Evolutionary conservation across 1,140 invertebrate species (phyloP).

Genomic region (Drosophila biarmipes): DNA sequence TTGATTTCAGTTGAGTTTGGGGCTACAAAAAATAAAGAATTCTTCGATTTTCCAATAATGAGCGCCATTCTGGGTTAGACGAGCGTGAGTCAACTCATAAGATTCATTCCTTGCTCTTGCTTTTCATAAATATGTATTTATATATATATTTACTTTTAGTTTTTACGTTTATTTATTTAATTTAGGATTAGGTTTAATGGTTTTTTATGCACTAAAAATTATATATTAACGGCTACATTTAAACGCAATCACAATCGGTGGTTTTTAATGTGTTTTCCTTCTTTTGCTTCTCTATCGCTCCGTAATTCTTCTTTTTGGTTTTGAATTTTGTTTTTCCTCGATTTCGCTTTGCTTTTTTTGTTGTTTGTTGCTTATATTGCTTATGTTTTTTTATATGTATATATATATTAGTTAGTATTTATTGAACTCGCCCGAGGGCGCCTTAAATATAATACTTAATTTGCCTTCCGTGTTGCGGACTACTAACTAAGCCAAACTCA

Average conservation of each 20-base stretch:
- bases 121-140: constrained; percentile 55
- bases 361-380: constrained; percentile 67
- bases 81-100: constrained; percentile 10
- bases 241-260: constrained; percentile 85
- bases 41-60: constrained; percentile 23
- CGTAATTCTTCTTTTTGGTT: constrained; percentile 61
- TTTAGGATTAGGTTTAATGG: constrained; percentile 52
- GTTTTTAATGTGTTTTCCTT: constrained; percentile 74
- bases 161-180: constrained; percentile 41
- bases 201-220: constrained; percentile 77
- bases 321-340: constrained; percentile 62
- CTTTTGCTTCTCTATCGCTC: constrained; percentile 48
- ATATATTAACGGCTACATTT: constrained; percentile 82
- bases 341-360: constrained; percentile 40
- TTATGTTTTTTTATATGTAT: constrained; percentile 66
- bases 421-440: constrained; percentile 55
- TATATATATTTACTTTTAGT: constrained; percentile 27
- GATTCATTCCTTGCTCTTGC: constrained; percentile 25
- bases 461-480: constrained; percentile 57
- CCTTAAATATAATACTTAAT: constrained; percentile 81
- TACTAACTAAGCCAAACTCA: constrained; percentile 55
- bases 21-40: constrained; percentile 14
- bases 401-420: constrained; percentile 46
- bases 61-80: constrained; percentile 23
- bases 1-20: constrained; percentile 14